Evolutionary conservation across 2,113 vertebrate genomes (phyloP), one percentile per base, ranked within the genome.

Genomic region (Rhinichthys klamathensis): DNA sequence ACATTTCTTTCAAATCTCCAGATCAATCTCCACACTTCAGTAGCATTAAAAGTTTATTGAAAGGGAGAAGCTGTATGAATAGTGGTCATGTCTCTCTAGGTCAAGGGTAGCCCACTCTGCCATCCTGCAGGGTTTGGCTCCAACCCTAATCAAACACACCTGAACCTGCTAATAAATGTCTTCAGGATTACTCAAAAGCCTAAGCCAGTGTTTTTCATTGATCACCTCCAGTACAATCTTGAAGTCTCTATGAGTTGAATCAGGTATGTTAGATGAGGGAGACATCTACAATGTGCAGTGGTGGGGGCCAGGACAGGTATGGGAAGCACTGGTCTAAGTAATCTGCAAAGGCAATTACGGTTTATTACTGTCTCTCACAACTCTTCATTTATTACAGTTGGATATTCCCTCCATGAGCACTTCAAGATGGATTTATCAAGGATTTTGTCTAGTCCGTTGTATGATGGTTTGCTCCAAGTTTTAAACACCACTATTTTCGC

Each of bases 371-470:
- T 69, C 82, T 86, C 49, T 51, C 4, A 30, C n/a, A 49, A 30
- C 38, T 54, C 79, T 80, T 90, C 78, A 75, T 78, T 84, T 54
- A 75, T 74, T 86, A 87, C 75, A 85, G 84, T 90, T 76, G 13
- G 49, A 15, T 51, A 15, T 13, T 51, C 85, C 87, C 73, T 92
- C 76, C 87, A 91, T 84, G 87, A 91, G 92, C 41, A 91, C 84
- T 70, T 83, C 38, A 73, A 83, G 86, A 41, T 79, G 32, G 85
- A 87, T 41, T 91, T 90, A 87, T 85, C 87, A 49, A 67, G 73
- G 76, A 89, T 82, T 75, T 30, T 21, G 15, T 35, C 63, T 51
- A n/a, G 15, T 35, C 63, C 32, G 18, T 18, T n/a, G 32, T 58
- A 61, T 25, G 41, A 13, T 21, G 7, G 63, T 73, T 65, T 84